Evolutionary conservation across 2,888 invertebrate species (phyloP), one percentile per base, ranked within the genome.

Genomic region (Eupeodes latifasciatus): DNA sequence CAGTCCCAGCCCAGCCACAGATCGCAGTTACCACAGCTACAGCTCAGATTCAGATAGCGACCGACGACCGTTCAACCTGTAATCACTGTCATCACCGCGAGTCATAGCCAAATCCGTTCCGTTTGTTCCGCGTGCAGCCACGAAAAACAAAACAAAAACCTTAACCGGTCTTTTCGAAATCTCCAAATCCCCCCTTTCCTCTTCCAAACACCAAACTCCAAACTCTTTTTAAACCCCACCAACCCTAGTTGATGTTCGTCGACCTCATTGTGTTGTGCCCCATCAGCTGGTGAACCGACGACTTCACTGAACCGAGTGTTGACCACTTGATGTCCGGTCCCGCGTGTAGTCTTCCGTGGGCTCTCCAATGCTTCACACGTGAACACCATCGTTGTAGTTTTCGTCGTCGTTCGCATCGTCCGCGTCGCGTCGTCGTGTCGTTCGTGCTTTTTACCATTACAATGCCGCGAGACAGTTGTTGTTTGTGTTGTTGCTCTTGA

Each of bases 291-390:
- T 66, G 66, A 71, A 75, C 36, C 74, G 74, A 61, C 66, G 44
- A 69, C 69, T 69, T 75, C 57, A 80, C 79, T 59, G 55, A 81
- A 81, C 66, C 61, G 55, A 84, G 72, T 81, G 19, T 67, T 72
- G 72, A 85, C 61, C 88, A 81, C 62, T 88, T 69, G 81, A 85
- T 78, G 85, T 85, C 85, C 80, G 80, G 64, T 77, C 80, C 83
- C 87, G 80, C 84, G 77, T 71, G 81, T 88, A 88, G 88, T 88
- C 88, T 88, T 88, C 81, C 85, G 71, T 81, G 69, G 81, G 84
- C 88, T 66, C 74, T 88, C 78, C 53, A 75, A 53, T 77, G 88
- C 88, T 78, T 69, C 81, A 85, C 81, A 75, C 75, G 71, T 40
- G 55, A 62, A 66, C 44, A 34, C 77, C 69, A 53, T 71, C 27